Evolutionary conservation across 2,113 vertebrate species (phyloP).

Genomic region (Grus americana): DNA sequence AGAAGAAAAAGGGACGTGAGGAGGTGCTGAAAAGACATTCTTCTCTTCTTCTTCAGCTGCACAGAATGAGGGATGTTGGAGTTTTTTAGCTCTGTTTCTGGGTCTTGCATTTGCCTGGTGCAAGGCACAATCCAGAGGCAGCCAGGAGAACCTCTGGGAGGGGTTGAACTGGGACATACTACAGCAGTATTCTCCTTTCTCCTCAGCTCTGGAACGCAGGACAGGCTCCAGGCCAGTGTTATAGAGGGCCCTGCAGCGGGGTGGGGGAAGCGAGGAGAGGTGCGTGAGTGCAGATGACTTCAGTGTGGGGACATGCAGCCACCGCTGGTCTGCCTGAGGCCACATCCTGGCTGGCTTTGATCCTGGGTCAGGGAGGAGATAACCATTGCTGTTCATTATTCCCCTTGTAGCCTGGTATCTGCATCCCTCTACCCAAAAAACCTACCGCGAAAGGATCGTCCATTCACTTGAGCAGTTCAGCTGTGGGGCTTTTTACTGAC

Average conservation of each 20-base stretch:
- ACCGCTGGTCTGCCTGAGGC: neutral
- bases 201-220: neutral
- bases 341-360: neutral
- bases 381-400: accelerated
- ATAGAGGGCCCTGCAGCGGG: neutral
- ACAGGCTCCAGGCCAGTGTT: neutral
- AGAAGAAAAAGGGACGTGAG: neutral
- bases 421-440: neutral
- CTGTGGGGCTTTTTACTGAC: neutral
- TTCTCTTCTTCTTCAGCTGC: neutral
- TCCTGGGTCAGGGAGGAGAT: neutral
- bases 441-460: neutral
- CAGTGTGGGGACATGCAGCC: neutral
- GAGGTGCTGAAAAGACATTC: neutral
- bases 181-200: neutral
- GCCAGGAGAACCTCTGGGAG: neutral
- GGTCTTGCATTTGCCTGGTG: neutral
- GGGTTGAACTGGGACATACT: no score
- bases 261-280: neutral
- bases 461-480: neutral
- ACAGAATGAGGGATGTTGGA: neutral
- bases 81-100: neutral
- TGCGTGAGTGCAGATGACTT: neutral
- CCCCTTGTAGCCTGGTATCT: neutral
- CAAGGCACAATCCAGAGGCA: neutral